Percentiles rank a stretch among this genome's conserved stretches.
Conservation (phyloP, 2,888 invertebrate species). For the Drosophila silvestris region DNA sequence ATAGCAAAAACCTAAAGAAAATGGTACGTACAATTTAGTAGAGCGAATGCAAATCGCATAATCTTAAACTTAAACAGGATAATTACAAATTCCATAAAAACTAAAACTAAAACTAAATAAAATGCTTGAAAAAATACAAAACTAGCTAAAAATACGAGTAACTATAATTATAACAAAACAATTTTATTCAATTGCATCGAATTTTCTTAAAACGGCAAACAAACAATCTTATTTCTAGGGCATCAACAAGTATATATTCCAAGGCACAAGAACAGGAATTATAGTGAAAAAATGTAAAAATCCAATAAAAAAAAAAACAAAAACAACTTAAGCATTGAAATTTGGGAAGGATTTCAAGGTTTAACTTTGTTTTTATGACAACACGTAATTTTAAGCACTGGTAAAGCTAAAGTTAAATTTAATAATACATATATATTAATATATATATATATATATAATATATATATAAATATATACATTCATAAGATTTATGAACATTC, state of each 20-base stretch:
- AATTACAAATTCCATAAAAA: conserved; percentile 15
- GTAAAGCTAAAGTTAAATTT: conserved; percentile 36
- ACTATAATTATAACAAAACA: conserved; percentile 40
- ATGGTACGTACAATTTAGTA: conserved; percentile 55
- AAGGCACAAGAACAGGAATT: conserved; percentile 43
- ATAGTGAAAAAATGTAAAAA: conserved; percentile 16
- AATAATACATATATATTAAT: conserved; percentile 36
- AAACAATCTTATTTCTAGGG: conserved; percentile 74
- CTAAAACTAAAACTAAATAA: conserved; percentile 14
- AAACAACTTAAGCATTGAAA: conserved; percentile 84
- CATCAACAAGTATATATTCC: conserved; percentile 43
- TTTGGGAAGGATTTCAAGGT: conserved; percentile 86
- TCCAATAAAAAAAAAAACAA: conserved; percentile 45
- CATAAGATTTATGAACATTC: conserved; percentile 60
- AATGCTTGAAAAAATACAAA: conserved; percentile 50
- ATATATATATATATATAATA: conserved; percentile 35
- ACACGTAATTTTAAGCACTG: conserved; percentile 53
- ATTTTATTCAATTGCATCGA: conserved; percentile 79
- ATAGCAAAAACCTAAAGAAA: conserved; percentile 60
- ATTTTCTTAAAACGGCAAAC: conserved; percentile 72
- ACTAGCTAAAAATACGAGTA: conserved; percentile 40
- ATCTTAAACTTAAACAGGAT: conserved; percentile 49
- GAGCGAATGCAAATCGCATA: conserved; percentile 53
- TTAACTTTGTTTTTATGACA: conserved; percentile 79
- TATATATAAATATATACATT: conserved; percentile 43